Evolutionary conservation across 2,888 invertebrate genomes (phyloP).

Genomic region (Coecobrya sp.): DNA sequence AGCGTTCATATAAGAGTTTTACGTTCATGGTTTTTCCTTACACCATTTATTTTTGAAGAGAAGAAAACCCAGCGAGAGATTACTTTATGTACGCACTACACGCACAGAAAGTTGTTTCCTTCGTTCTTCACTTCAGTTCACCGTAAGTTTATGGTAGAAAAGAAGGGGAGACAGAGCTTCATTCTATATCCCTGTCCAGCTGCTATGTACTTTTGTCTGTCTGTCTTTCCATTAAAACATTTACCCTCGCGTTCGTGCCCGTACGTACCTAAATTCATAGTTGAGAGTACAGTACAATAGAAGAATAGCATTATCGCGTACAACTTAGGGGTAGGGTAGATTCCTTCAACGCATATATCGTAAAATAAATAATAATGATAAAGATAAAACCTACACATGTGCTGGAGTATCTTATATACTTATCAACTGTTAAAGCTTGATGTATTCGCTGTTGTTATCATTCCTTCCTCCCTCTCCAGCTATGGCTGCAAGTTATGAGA

Average conservation of each 20-base stretch:
- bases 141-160: background rate
- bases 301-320: background rate
- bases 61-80: background rate
- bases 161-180: background rate
- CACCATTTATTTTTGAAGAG: background rate
- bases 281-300: background rate
- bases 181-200: slow-evolving; percentile 29
- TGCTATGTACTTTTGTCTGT: slow-evolving; percentile 29
- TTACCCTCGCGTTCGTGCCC: background rate
- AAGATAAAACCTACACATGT: too few species aligned
- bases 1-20: too few species aligned
- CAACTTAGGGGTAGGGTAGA: too few species aligned
- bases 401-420: too few species aligned
- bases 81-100: background rate
- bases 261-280: background rate
- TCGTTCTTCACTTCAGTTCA: background rate
- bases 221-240: slow-evolving; percentile 40
- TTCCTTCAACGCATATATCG: too few species aligned
- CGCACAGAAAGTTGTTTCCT: background rate
- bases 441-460: background rate
- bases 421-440: too few species aligned
- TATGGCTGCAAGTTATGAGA: background rate
- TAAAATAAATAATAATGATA: too few species aligned
- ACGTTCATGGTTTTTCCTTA: background rate
- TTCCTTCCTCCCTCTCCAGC: background rate